Conservation (phyloP, 2,113 vertebrate species). For the Cyanoramphus novaezelandiae region DNA sequence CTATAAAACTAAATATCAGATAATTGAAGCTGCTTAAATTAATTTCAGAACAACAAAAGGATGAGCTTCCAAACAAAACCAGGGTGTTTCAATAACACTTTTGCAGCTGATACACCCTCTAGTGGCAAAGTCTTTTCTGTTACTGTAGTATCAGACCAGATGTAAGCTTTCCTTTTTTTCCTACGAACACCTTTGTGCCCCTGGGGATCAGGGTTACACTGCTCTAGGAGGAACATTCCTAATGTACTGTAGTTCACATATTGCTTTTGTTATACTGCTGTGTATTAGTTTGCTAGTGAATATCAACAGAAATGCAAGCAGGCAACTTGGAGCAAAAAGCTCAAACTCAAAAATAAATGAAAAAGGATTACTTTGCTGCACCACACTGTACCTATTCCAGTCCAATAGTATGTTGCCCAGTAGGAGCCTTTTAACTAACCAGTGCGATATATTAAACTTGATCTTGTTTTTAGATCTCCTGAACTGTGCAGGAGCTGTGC, state of each 20-base stretch:
- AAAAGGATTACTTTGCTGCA: not conserved
- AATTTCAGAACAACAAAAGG: conserved; percentile 5
- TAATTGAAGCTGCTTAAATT: not conserved
- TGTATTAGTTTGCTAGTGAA: not conserved
- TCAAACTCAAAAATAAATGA: not conserved
- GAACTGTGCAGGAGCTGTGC: not conserved
- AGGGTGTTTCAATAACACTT: not conserved
- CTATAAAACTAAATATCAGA: not conserved
- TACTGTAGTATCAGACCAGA: not conserved
- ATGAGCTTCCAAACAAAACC: not conserved
- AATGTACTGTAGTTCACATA: not conserved
- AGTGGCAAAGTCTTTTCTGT: conserved; percentile 25
- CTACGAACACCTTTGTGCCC: not conserved
- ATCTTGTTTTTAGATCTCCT: conserved; percentile 34
- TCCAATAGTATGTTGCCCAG: not conserved
- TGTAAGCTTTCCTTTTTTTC: not conserved
- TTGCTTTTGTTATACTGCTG: not conserved
- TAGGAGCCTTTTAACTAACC: conserved; percentile 1
- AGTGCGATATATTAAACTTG: conserved; percentile 1
- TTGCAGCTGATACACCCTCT: conserved; percentile 42
- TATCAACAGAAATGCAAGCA: not conserved
- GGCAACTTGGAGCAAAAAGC: not conserved
- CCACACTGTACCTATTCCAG: not conserved
- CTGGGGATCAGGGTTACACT: not conserved
- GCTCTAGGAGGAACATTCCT: not conserved